These are phyloP conservation scores for Bergia sp. DNA, from an alignment of 92 coral and sea anemone species.

Conservation along the genomic window DNA sequence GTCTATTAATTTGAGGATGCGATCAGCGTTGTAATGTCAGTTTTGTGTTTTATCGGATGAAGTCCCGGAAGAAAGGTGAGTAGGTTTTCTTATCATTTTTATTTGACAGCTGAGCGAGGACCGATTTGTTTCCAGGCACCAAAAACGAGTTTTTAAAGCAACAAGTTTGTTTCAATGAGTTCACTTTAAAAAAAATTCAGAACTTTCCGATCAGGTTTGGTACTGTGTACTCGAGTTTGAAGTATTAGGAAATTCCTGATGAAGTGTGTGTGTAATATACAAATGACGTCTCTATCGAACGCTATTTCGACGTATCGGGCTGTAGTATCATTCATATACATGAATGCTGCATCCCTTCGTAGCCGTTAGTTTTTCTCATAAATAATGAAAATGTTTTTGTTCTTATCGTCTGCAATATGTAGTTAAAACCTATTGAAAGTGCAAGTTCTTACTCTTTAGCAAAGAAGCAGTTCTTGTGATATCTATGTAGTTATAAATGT, in stretches of 20 bases:
- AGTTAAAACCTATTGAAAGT: no score
- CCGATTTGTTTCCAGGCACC: neutral
- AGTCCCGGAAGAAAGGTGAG: neutral
- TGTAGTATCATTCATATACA: no score
- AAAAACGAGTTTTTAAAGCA: neutral
- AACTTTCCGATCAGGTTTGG: neutral
- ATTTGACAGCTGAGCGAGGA: neutral
- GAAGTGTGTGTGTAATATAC: neutral
- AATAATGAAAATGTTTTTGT: no score
- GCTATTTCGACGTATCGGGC: no score
- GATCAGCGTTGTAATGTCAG: neutral
- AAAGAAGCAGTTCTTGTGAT: no score
- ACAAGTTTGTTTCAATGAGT: neutral
- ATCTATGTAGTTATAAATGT: no score
- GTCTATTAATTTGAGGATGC: neutral
- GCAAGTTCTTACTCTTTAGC: no score
- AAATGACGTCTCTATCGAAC: no score
- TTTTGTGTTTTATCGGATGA: neutral
- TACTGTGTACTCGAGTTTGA: neutral
- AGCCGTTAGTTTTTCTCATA: no score
- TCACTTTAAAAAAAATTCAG: neutral
- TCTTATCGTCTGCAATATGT: no score
- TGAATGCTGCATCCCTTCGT: no score
- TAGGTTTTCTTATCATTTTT: neutral
- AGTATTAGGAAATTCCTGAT: no score